These are phyloP conservation scores for Phorcus lineatus DNA, from an alignment of 2,888 invertebrate species.

Conservation along the genomic window DNA sequence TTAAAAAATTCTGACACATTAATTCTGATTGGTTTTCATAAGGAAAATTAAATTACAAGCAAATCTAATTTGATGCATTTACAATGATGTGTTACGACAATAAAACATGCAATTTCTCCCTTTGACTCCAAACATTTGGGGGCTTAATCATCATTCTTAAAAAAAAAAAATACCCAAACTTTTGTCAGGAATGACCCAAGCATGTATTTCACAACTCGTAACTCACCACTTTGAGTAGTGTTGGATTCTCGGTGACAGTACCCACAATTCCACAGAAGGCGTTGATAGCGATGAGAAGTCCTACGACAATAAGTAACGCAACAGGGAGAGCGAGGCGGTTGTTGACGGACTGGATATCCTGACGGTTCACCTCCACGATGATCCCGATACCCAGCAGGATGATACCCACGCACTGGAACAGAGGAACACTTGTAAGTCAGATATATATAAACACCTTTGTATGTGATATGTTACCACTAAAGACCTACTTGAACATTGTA, in stretches of 20 bases:
- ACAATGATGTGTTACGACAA: too few species aligned
- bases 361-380: constrained; percentile 58
- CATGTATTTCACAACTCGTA: background rate
- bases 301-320: constrained; percentile 63
- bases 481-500: too few species aligned
- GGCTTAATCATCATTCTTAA: too few species aligned
- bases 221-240: constrained; percentile 68
- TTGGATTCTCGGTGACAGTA: constrained; percentile 61
- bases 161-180: too few species aligned
- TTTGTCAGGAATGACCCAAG: too few species aligned
- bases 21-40: too few species aligned
- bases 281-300: constrained; percentile 63
- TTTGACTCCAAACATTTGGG: too few species aligned
- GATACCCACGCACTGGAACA: constrained; percentile 46
- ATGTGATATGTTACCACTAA: too few species aligned
- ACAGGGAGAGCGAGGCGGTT: constrained; percentile 64
- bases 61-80: too few species aligned
- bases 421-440: background rate
- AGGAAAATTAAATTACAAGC: too few species aligned
- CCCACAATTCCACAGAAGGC: constrained; percentile 67
- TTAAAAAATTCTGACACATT: too few species aligned
- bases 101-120: too few species aligned
- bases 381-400: constrained; percentile 63
- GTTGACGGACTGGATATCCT: constrained; percentile 60
- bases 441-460: background rate